Evolutionary conservation across 2,113 vertebrate genomes (phyloP).

Genomic region (Anoura caudifer): DNA sequence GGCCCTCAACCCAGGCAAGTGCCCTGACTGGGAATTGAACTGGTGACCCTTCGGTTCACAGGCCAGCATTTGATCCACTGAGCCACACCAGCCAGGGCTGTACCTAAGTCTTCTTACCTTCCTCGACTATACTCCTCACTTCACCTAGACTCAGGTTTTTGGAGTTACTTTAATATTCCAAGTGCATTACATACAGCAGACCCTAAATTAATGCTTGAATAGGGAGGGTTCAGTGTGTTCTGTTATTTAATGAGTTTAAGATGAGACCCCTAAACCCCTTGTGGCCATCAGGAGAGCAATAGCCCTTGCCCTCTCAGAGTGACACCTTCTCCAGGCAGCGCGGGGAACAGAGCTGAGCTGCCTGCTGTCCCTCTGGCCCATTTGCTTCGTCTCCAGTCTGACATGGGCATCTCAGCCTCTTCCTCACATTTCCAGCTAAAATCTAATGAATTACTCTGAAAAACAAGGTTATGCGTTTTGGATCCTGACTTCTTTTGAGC

Average conservation of each 20-base stretch:
- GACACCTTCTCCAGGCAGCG: background rate
- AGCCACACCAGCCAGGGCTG: background rate
- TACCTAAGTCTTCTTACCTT: background rate
- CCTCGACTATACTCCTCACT: background rate
- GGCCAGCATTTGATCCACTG: no score
- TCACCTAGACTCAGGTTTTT: background rate
- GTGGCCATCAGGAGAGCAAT: background rate
- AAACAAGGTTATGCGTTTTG: slow-evolving; percentile 53
- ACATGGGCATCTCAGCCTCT: background rate
- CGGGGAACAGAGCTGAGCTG: background rate
- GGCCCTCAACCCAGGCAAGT: no score
- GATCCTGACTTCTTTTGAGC: slow-evolving; percentile 39
- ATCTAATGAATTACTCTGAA: slow-evolving; percentile 53
- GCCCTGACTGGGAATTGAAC: no score
- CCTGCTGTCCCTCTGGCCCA: background rate
- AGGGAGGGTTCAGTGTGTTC: background rate
- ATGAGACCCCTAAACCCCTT: accelerated
- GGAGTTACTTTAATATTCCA: background rate
- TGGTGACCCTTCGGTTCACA: no score
- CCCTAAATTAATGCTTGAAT: background rate
- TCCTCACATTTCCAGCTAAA: slow-evolving; percentile 39
- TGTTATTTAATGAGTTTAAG: background rate
- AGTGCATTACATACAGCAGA: background rate
- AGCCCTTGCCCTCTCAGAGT: background rate
- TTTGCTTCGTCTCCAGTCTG: background rate